A percentile compares a stretch with the other conserved stretches of the same genome.
Evolutionary conservation across 2,888 invertebrate species (phyloP).

Genomic region (Corythucha ciliata): DNA sequence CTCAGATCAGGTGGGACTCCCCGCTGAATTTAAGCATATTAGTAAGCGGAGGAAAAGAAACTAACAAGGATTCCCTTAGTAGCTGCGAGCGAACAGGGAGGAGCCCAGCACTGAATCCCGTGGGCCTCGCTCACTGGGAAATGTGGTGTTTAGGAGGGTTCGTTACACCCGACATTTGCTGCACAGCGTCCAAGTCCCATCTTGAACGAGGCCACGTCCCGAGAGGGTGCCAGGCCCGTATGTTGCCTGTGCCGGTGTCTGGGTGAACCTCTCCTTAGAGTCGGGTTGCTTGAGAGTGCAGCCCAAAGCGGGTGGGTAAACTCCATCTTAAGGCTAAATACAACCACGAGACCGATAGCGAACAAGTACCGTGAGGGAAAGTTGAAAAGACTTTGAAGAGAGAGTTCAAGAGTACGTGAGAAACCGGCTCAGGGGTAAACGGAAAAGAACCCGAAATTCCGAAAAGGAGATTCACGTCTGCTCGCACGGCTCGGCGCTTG

Average conservation of each 20-base stretch:
- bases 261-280: conserved; percentile 40
- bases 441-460: neutral
- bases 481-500: no score
- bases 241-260: conserved; percentile 33
- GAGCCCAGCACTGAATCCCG: no score
- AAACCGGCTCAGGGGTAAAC: conserved; percentile 49
- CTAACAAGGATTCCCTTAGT: no score
- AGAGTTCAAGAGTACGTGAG: conserved; percentile 48
- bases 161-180: no score
- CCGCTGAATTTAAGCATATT: no score
- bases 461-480: neutral
- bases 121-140: no score
- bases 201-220: conserved; percentile 41
- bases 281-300: conserved; percentile 55
- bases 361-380: conserved; percentile 61
- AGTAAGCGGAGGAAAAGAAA: no score
- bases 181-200: conserved; percentile 28
- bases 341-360: conserved; percentile 61
- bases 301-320: conserved; percentile 54
- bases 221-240: conserved; percentile 41
- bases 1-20: no score
- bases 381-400: conserved; percentile 61
- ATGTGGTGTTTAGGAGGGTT: conserved; percentile 34
- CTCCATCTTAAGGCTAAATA: conserved; percentile 46
- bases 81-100: no score